These are phyloP conservation scores for Bufo gargarizans DNA, from an alignment of 2,113 vertebrate species.

Conservation along the genomic window DNA sequence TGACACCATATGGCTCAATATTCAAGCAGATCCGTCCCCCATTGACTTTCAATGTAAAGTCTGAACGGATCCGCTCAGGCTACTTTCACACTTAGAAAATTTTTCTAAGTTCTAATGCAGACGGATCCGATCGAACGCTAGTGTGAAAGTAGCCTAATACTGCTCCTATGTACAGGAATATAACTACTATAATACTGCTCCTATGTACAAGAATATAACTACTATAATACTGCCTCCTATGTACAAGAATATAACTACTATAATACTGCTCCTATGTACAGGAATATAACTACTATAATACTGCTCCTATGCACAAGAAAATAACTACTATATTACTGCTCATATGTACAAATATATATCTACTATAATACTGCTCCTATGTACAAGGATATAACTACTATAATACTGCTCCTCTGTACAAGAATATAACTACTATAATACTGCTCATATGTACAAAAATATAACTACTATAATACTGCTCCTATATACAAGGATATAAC, in stretches of 20 bases:
- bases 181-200: conserved; percentile 21
- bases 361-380: not conserved
- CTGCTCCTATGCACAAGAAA: not conserved
- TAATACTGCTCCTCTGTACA: not conserved
- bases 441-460: not conserved
- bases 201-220: conserved; percentile 19
- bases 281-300: conserved; percentile 6
- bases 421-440: not conserved
- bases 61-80: too few species aligned
- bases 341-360: not conserved
- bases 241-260: not conserved
- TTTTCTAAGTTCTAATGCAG: too few species aligned
- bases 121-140: too few species aligned
- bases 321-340: conserved; percentile 1
- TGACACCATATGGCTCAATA: too few species aligned
- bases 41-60: too few species aligned
- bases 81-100: too few species aligned
- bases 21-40: too few species aligned
- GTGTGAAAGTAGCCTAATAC: too few species aligned
- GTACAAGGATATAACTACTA: not conserved
- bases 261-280: not conserved
- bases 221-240: conserved; percentile 15
- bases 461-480: not conserved
- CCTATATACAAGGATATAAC: not conserved
- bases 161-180: not conserved